Base-by-base conservation (phyloP, 2,888 invertebrate genomes). In the Anoncus sp. region DNA sequence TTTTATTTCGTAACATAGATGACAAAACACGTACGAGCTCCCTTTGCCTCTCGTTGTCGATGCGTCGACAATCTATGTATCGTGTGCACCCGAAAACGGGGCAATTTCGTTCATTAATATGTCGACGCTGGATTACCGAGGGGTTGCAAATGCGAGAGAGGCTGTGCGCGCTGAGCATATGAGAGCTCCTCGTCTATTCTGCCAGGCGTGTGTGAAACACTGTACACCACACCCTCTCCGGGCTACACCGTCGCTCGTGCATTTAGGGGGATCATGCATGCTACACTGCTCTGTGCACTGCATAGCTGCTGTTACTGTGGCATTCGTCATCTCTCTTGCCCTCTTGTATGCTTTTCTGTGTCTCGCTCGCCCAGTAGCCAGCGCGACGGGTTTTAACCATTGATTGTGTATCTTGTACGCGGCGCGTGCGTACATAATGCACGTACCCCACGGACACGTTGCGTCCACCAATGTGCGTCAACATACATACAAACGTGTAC, bases 351-450 rank as follows among this genome's bases (percentile, higher is more conserved):
- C 43, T 12, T 40, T 69, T 65, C 69, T 65, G 57, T 47, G 24
- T 65, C 63, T 65, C 73, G 47, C 60, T 35, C 75, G 62, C 55
- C 59, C 59, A 70, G 45, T 60, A 67, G 40, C 77, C 24, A 35
- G 51, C 66, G 53, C 62, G 24, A 43, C 73, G 77, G 80, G 81
- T 82, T 84, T 85, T 80, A 82, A 65, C 82, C 87, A 85, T 86
- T 85, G 86, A 86, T 87, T 85, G 83, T 83, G 79, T 81, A 83
- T 85, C 85, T 80, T 73, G 79, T 81, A 79, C 73, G 77, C 75
- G 81, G 82, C 84, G 85, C 84, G 83, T 83, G 84, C 84, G 85
- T 82, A 78, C 82, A 83, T 84, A 84, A 84, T 84, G 82, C 80
- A 79, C 77, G 63, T 60, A 69, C 67, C 71, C 60, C 69, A 65